phyloP scores from a whole-genome alignment of 2,797 vertebrate genomes.

The Sebastes diaconus region DNA sequence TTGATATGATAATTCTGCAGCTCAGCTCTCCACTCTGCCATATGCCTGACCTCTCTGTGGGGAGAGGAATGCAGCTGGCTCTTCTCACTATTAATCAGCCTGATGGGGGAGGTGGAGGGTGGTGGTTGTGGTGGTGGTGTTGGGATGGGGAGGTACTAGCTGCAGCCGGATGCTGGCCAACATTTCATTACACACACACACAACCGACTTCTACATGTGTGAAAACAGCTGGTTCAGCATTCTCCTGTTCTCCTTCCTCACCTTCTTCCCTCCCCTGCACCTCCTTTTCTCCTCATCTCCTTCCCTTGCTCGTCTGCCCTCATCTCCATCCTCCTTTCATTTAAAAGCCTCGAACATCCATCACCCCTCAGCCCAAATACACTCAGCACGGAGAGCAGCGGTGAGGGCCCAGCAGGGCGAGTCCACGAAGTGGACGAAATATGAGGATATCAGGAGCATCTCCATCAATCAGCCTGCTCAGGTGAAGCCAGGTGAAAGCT shows the following conservation, averaged over 20 bases:
- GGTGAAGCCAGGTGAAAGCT: constrained; percentile 64
- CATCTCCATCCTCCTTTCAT: constrained; percentile 47
- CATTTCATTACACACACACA: constrained; percentile 22
- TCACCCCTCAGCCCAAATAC: constrained; percentile 58
- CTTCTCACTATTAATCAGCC: constrained; percentile 77
- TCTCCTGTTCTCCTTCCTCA: constrained; percentile 40
- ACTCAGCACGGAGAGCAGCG: constrained; percentile 36
- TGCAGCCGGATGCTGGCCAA: constrained; percentile 55
- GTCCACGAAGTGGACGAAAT: constrained; percentile 61
- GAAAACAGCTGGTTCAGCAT: constrained; percentile 65
- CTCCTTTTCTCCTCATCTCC: constrained; percentile 34
- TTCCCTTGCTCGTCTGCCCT: constrained; percentile 41
- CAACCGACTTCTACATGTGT: constrained; percentile 28
- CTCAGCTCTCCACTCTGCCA: constrained; percentile 74
- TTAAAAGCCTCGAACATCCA: constrained; percentile 66
- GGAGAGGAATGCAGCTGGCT: constrained; percentile 80
- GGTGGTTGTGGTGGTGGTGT: constrained; percentile 22
- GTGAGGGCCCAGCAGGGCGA: constrained; percentile 43
- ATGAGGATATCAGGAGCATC: constrained; percentile 64
- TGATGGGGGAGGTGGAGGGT: constrained; percentile 61
- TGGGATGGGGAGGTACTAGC: constrained; percentile 34
- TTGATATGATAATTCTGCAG: constrained; percentile 85
- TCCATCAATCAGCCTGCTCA: constrained; percentile 67
- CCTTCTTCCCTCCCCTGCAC: constrained; percentile 32
- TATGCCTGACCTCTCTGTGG: constrained; percentile 80